Evolutionary conservation across 1,140 invertebrate genomes (phyloP).

Genomic region (Achatina immaculata): DNA sequence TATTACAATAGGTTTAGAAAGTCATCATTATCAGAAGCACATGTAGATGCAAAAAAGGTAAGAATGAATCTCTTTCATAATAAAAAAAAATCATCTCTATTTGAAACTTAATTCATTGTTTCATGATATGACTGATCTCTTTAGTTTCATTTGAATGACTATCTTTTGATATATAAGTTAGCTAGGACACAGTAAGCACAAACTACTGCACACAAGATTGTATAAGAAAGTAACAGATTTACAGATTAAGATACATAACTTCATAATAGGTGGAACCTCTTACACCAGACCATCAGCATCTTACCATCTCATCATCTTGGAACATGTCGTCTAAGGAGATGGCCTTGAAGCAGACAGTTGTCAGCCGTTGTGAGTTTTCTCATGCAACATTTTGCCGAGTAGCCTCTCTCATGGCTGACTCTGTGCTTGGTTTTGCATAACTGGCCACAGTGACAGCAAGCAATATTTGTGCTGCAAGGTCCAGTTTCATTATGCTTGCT

Average conservation of each 20-base stretch:
- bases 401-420: too few species aligned
- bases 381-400: too few species aligned
- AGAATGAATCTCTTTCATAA: background rate
- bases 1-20: constrained; percentile 2
- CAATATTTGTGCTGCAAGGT: too few species aligned
- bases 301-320: too few species aligned
- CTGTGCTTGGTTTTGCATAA: too few species aligned
- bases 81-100: background rate
- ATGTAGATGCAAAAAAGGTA: background rate
- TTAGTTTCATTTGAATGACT: background rate
- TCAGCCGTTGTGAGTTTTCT: too few species aligned
- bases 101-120: background rate
- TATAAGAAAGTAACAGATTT: background rate
- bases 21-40: constrained; percentile 18
- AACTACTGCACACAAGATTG: background rate
- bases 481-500: too few species aligned
- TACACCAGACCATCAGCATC: too few species aligned
- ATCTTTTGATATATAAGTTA: background rate
- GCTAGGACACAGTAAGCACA: background rate
- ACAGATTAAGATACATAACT: background rate
- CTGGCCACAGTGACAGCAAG: too few species aligned
- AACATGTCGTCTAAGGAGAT: too few species aligned
- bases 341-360: too few species aligned
- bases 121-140: background rate
- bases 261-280: background rate